These are phyloP conservation scores for Eumaeus atala DNA, from an alignment of 1,140 invertebrate species.

Conservation along the genomic window DNA sequence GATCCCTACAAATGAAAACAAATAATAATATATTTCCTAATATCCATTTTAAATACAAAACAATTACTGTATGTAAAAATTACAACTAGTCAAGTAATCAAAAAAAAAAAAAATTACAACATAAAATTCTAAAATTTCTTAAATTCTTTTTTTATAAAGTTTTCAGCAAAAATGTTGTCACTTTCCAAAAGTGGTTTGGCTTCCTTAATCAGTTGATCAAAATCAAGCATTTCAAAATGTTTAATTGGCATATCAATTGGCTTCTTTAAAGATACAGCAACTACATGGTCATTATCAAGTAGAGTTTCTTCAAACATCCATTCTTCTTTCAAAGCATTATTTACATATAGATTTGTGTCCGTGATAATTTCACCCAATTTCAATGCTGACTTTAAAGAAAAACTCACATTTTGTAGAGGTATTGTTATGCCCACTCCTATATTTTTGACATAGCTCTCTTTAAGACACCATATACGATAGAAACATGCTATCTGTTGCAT, in stretches of 20 bases:
- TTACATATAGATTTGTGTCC: constrained; percentile 82
- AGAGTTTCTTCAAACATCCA: constrained; percentile 93
- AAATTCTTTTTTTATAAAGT: constrained; percentile 71
- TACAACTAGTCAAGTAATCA: constrained; percentile 4
- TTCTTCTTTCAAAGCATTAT: constrained; percentile 75
- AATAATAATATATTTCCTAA: no score
- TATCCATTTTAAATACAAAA: no score
- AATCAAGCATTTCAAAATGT: constrained; percentile 68
- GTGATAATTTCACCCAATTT: constrained; percentile 68
- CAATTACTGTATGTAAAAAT: not conserved
- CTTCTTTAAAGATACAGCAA: constrained; percentile 81
- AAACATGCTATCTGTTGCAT: constrained; percentile 81
- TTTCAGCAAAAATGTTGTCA: constrained; percentile 74
- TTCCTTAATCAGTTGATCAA: constrained; percentile 75
- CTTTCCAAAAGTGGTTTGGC: constrained; percentile 67
- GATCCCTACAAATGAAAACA: no score
- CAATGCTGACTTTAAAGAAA: constrained; percentile 77
- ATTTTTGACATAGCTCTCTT: constrained; percentile 96
- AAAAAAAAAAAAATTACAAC: constrained; percentile 17
- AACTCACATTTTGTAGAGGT: constrained; percentile 84
- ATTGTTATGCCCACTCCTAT: constrained; percentile 88
- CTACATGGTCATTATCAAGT: constrained; percentile 86
- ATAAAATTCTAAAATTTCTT: constrained; percentile 39
- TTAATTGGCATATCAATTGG: constrained; percentile 24
- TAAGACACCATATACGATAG: constrained; percentile 94